Evolutionary conservation across 2,113 vertebrate genomes (phyloP).

Genomic region (Lepus timidus): DNA sequence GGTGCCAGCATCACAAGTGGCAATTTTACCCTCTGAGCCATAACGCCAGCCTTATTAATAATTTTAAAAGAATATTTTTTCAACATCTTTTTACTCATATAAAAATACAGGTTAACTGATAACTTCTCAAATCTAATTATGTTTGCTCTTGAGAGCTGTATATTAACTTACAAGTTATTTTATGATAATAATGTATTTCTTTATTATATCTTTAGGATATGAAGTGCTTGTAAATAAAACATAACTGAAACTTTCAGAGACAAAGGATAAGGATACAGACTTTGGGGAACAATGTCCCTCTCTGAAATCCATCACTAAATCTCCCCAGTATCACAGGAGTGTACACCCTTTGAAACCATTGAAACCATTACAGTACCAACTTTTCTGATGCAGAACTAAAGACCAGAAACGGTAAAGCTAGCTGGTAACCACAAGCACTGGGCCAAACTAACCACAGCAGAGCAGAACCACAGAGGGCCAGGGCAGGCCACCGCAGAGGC

Average conservation of each 20-base stretch:
- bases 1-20: too few relatives aligned
- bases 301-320: background rate
- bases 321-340: background rate
- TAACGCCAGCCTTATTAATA: background rate
- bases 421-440: background rate
- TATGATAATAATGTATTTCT: background rate
- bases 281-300: background rate
- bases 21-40: too few relatives aligned
- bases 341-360: background rate
- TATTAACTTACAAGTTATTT: constrained; percentile 8
- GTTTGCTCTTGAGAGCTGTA: background rate
- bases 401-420: background rate
- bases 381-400: constrained; percentile 32
- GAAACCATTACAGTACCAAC: background rate
- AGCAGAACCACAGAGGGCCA: background rate
- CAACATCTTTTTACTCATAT: background rate
- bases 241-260: background rate
- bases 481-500: background rate
- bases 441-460: background rate
- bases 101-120: background rate
- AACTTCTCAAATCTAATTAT: background rate
- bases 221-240: background rate
- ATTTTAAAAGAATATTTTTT: background rate
- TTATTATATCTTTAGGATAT: background rate
- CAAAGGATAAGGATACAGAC: background rate